Percentiles rank a stretch among this genome's conserved stretches.
These are phyloP conservation scores for Aphaenogaster floridana DNA, from an alignment of 1,140 invertebrate species.

Conservation along the genomic window DNA sequence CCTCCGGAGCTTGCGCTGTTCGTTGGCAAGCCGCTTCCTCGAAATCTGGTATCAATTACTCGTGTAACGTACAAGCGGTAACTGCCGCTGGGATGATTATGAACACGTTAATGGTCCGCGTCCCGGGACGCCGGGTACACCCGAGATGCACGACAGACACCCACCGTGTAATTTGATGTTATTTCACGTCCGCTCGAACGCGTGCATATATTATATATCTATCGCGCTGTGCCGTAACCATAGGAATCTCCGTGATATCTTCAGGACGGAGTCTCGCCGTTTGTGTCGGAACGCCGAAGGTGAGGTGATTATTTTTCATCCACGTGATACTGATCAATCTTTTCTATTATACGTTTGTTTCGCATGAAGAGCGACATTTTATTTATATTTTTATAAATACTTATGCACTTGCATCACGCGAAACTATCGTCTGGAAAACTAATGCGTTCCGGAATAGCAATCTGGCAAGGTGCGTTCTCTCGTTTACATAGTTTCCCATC, in stretches of 20 bases:
- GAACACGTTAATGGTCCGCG: slow-evolving; percentile 72
- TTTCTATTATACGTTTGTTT: neutral
- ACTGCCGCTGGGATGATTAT: slow-evolving; percentile 69
- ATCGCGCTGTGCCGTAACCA: slow-evolving; percentile 21
- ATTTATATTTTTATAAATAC: neutral
- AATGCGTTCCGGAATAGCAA: neutral
- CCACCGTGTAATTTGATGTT: slow-evolving; percentile 71
- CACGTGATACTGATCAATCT: neutral
- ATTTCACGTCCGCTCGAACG: slow-evolving; percentile 38
- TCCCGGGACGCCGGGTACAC: slow-evolving; percentile 47
- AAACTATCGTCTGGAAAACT: neutral
- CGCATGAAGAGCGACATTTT: neutral
- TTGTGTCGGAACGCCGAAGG: neutral
- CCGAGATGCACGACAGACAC: slow-evolving; percentile 59
- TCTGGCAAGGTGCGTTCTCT: neutral
- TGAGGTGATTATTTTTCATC: neutral
- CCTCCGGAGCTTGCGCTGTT: neutral
- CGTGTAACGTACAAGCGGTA: slow-evolving; percentile 67
- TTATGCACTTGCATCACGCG: neutral
- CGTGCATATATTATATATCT: slow-evolving; percentile 38
- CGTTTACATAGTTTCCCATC: slow-evolving; percentile 47
- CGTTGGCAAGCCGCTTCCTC: slow-evolving; percentile 59
- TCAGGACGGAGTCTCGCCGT: neutral
- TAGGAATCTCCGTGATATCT: slow-evolving; percentile 4
- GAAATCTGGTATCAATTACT: slow-evolving; percentile 75